Conservation (phyloP, 1,140 invertebrate species). For the Microplitis mediator region DNA sequence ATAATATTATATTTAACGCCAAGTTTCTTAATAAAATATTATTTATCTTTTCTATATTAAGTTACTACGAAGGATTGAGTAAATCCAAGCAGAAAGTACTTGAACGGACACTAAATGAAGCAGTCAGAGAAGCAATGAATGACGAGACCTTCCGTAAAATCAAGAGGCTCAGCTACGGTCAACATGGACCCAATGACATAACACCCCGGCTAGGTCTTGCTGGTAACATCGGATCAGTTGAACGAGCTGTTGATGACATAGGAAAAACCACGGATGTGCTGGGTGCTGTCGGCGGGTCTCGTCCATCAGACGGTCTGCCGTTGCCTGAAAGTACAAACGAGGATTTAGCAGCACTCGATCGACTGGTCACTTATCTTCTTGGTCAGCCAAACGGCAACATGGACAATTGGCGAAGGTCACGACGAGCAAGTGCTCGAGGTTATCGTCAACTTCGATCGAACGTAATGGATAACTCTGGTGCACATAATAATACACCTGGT, state of each 20-base stretch:
- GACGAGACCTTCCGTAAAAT: conserved; percentile 74
- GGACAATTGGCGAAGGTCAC: conserved; percentile 51
- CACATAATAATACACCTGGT: conserved; percentile 20
- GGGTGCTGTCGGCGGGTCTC: conserved; percentile 4
- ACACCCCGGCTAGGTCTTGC: conserved; percentile 24
- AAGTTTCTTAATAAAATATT: neutral
- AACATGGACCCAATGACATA: conserved; percentile 70
- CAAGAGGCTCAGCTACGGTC: conserved; percentile 73
- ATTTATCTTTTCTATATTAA: conserved; percentile 27
- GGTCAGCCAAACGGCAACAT: conserved; percentile 43
- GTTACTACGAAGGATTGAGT: conserved; percentile 52
- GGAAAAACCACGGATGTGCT: conserved; percentile 1
- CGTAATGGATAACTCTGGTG: conserved; percentile 18
- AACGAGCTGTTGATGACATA: neutral
- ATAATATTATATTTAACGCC: neutral
- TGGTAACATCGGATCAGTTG: neutral
- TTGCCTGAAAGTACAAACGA: conserved; percentile 45
- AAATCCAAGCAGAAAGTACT: conserved; percentile 50
- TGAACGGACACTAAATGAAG: conserved; percentile 63
- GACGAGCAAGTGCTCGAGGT: conserved; percentile 46
- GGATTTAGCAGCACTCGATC: conserved; percentile 50
- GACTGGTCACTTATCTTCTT: conserved; percentile 50
- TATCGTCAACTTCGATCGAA: conserved; percentile 47
- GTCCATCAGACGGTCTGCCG: conserved; percentile 25
- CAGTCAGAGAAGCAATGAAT: conserved; percentile 70